phyloP scores from a whole-genome alignment of 2,888 invertebrate genomes.

The Venusia cambrica region DNA sequence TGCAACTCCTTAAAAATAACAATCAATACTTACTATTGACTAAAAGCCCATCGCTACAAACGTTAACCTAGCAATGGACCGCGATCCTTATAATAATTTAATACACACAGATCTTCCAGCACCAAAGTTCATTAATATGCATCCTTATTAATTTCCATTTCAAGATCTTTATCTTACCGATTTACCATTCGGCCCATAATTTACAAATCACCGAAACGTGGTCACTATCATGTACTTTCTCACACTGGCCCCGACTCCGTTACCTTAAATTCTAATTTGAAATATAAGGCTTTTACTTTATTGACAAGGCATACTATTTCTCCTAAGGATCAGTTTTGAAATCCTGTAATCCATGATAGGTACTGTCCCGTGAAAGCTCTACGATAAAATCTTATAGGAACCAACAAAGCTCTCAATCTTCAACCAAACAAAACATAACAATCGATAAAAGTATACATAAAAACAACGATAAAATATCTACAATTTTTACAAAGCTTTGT shows the following conservation, averaged over 20 bases:
- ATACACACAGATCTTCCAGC: conserved; percentile 77
- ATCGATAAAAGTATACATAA: conserved; percentile 59
- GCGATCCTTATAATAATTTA: conserved; percentile 48
- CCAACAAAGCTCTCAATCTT: conserved; percentile 47
- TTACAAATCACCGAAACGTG: conserved; percentile 32
- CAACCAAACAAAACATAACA: conserved; percentile 59
- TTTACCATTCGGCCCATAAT: conserved; percentile 34
- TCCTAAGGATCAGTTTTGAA: conserved; percentile 41
- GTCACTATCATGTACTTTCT: conserved; percentile 31
- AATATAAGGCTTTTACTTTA: conserved; percentile 56
- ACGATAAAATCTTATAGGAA: conserved; percentile 55
- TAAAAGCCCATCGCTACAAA: conserved; percentile 42
- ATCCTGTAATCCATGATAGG: conserved; percentile 34
- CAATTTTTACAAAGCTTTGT: conserved; percentile 42
- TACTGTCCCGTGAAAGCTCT: conserved; percentile 42
- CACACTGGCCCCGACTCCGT: conserved; percentile 65
- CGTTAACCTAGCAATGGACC: conserved; percentile 40
- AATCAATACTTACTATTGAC: conserved; percentile 50
- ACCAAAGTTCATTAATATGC: conserved; percentile 56
- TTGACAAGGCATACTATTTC: conserved; percentile 56
- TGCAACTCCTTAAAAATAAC: conserved; percentile 45
- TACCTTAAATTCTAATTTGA: conserved; percentile 60
- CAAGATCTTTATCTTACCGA: conserved; percentile 35
- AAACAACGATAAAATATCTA: conserved; percentile 48
- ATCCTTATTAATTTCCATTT: conserved; percentile 40